A percentile compares a stretch with the other conserved stretches of the same genome.
Conservation (phyloP, 2,888 invertebrate species). For the Eilema caniola region DNA sequence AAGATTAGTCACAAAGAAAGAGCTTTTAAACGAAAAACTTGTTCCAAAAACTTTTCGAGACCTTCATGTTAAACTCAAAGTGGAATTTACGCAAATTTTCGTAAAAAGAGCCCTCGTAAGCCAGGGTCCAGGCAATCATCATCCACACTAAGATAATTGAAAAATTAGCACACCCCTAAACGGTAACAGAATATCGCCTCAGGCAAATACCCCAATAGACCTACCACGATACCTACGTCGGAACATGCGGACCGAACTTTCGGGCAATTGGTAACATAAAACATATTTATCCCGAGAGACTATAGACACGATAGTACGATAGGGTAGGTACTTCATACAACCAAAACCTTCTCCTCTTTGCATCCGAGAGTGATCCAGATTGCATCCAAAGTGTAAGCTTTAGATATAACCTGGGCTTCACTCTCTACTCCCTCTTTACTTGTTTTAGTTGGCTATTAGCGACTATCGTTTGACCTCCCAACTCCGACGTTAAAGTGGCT, state of each 20-base stretch:
- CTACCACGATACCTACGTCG: neutral
- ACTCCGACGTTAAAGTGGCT: too few species aligned
- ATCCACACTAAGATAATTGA: neutral
- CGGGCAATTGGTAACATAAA: neutral
- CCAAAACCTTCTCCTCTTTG: neutral
- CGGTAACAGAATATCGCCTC: neutral
- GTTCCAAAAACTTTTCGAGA: neutral
- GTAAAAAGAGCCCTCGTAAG: neutral
- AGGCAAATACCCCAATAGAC: neutral
- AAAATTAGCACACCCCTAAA: slow-evolving; percentile 1
- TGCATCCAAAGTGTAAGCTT: neutral
- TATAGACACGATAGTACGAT: too few species aligned
- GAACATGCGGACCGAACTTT: neutral
- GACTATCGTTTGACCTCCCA: too few species aligned
- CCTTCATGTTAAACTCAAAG: neutral
- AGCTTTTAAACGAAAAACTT: neutral
- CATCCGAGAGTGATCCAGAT: too few species aligned
- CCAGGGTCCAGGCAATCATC: neutral
- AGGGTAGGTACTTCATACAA: too few species aligned
- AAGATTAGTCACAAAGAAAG: neutral
- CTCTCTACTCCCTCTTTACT: neutral
- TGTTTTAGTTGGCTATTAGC: neutral
- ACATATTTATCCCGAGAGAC: too few species aligned
- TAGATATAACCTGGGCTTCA: neutral
- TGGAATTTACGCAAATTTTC: neutral